Conservation (phyloP, 1,140 invertebrate genomes). For the Sesamia nonagrioides region DNA sequence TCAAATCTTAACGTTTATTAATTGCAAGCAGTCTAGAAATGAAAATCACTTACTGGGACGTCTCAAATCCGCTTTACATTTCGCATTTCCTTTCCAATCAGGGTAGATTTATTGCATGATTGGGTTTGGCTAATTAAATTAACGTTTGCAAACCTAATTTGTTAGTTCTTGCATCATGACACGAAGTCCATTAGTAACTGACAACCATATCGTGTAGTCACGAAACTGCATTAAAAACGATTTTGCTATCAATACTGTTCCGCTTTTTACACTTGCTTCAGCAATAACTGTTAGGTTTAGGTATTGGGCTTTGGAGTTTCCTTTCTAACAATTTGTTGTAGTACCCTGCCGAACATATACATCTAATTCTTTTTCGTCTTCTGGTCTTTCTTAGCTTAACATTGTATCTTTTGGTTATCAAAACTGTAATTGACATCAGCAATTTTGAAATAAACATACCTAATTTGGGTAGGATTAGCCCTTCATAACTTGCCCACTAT, state of each 20-base stretch:
- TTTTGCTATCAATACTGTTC: constrained; percentile 29
- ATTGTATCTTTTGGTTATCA: no score
- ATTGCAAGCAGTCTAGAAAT: not conserved
- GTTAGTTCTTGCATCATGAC: constrained; percentile 24
- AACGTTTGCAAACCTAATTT: constrained; percentile 19
- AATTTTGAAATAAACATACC: no score
- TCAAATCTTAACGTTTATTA: constrained; percentile 6
- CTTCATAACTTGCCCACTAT: not conserved
- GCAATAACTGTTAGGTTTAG: not conserved
- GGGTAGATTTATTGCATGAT: not conserved
- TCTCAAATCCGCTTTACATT: constrained; percentile 19
- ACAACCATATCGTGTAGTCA: constrained; percentile 18
- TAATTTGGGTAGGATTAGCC: not conserved
- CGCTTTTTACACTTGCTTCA: constrained; percentile 5
- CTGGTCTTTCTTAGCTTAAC: no score
- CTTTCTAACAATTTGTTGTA: not conserved
- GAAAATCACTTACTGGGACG: not conserved
- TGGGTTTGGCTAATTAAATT: constrained; percentile 36
- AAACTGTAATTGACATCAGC: no score
- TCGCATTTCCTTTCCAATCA: constrained; percentile 26
- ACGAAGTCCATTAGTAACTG: constrained; percentile 27
- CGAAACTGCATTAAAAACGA: not conserved
- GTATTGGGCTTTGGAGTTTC: not conserved
- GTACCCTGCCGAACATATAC: not conserved
- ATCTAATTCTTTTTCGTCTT: not conserved